phyloP scores from a whole-genome alignment of 2,888 invertebrate species.

The Falcaria lacertinaria region DNA sequence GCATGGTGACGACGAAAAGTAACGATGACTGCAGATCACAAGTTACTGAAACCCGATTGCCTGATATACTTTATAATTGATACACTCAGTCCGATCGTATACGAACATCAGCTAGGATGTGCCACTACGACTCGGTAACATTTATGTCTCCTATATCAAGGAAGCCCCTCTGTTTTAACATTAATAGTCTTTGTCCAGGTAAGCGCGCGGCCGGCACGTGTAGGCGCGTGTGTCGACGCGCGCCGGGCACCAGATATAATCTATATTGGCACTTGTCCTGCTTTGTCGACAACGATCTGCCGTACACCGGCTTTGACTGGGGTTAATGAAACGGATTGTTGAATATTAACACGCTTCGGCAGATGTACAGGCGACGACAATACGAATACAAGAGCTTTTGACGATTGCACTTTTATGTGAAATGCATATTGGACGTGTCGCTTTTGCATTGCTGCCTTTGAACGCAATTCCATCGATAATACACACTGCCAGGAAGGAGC shows the following conservation, averaged over 20 bases:
- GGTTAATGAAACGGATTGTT: conserved; percentile 36
- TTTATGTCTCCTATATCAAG: neutral
- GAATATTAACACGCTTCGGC: conserved; percentile 26
- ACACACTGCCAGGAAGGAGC: too few species aligned
- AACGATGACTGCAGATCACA: too few species aligned
- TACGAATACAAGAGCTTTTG: neutral
- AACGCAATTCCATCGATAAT: too few species aligned
- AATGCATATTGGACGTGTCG: too few species aligned
- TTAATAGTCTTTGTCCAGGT: conserved; percentile 10
- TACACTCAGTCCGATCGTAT: too few species aligned
- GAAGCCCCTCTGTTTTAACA: neutral
- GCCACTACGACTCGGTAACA: neutral
- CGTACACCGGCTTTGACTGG: conserved; percentile 32
- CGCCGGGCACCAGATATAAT: conserved; percentile 42
- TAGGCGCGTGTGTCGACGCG: conserved; percentile 38
- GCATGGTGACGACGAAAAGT: too few species aligned
- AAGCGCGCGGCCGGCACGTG: conserved; percentile 37
- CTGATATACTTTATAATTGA: too few species aligned
- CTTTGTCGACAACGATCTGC: conserved; percentile 34
- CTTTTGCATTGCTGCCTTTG: too few species aligned
- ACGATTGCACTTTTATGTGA: neutral
- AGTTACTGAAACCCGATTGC: too few species aligned
- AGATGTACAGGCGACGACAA: conserved; percentile 1
- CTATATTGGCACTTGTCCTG: conserved; percentile 49
- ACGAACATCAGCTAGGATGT: too few species aligned